These are phyloP conservation scores for Hyalella azteca DNA, from an alignment of 2,888 invertebrate genomes.

Conservation along the genomic window DNA sequence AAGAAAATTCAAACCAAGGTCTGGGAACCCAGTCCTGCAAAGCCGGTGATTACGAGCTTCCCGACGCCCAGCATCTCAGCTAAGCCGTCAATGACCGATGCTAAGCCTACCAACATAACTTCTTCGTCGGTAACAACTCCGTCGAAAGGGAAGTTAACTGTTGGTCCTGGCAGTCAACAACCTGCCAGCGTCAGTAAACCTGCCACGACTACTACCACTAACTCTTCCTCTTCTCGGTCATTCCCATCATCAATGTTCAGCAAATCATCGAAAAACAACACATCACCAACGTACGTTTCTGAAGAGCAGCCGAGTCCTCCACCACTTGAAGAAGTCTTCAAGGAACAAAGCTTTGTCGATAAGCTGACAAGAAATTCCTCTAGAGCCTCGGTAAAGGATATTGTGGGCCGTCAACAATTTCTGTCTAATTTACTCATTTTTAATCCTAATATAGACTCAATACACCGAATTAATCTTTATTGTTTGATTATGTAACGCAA, in stretches of 20 bases:
- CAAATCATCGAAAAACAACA: conserved; percentile 1
- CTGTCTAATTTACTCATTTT: no score
- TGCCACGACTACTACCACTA: not conserved
- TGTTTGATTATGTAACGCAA: no score
- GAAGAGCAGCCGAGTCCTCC: conserved; percentile 32
- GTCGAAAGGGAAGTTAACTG: not conserved
- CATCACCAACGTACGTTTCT: not conserved
- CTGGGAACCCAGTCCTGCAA: conserved; percentile 16
- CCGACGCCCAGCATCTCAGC: not conserved
- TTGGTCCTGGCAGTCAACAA: not conserved
- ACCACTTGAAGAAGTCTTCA: conserved; percentile 3
- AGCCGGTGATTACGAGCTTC: not conserved
- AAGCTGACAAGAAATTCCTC: not conserved
- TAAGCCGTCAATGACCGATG: not conserved
- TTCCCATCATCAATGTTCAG: not conserved
- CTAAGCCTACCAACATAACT: not conserved
- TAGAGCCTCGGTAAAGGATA: conserved; percentile 11
- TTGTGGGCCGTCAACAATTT: no score
- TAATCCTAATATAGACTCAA: no score
- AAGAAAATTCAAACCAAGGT: conserved; percentile 22
- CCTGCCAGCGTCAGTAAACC: not conserved
- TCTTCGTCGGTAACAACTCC: not conserved
- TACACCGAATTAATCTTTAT: no score
- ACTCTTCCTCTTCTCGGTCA: not conserved
- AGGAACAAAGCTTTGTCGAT: not conserved